phyloP scores from a whole-genome alignment of 2,113 vertebrate genomes.

The Chauna torquata region DNA sequence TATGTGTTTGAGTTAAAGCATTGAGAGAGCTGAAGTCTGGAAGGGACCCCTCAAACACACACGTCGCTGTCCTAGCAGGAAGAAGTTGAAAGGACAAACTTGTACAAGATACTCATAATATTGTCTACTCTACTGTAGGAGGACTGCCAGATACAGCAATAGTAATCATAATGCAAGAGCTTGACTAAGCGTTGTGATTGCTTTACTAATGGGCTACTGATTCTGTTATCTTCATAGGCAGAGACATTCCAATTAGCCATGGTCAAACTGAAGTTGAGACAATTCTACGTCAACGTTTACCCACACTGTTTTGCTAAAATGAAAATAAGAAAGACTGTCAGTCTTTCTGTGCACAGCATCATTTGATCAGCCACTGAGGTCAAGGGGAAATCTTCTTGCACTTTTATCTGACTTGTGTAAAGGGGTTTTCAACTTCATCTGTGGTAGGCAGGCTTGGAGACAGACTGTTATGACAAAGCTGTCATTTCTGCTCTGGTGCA shows the following conservation, averaged over 20 bases:
- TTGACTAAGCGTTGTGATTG: neutral
- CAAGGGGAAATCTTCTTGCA: neutral
- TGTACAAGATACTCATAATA: neutral
- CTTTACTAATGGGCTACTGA: neutral
- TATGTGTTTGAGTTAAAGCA: neutral
- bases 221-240: constrained; percentile 29
- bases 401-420: neutral
- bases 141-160: neutral
- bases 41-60: neutral
- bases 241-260: constrained; percentile 2
- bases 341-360: neutral
- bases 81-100: neutral
- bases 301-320: neutral
- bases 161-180: neutral
- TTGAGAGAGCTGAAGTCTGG: neutral
- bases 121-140: neutral
- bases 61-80: neutral
- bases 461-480: neutral
- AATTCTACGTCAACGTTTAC: constrained; percentile 2
- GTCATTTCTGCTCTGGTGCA: neutral
- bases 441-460: neutral
- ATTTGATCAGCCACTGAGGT: neutral
- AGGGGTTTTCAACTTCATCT: constrained; percentile 4
- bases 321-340: constrained; percentile 6
- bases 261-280: neutral